A percentile compares a stretch with the other conserved stretches of the same genome.
These are phyloP conservation scores for Hyperopisus bebe DNA, from an alignment of 2,113 vertebrate genomes.

Conservation along the genomic window DNA sequence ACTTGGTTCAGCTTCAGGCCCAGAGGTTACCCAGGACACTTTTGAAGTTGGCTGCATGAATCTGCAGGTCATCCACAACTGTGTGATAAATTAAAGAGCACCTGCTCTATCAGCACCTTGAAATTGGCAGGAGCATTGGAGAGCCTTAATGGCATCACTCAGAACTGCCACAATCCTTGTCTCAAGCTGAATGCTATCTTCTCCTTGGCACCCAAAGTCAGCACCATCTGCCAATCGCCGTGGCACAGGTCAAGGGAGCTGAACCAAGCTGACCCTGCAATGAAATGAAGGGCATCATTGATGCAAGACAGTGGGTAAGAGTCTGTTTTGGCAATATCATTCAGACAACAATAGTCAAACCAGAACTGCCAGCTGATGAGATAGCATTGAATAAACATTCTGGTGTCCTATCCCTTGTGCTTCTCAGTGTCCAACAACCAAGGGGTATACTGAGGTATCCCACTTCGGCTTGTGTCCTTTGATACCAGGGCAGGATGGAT, in stretches of 20 bases:
- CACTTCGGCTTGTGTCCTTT: background rate
- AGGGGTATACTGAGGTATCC: background rate
- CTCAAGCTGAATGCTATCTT: background rate
- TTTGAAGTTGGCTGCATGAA: background rate
- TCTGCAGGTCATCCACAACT: background rate
- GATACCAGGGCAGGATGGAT: background rate
- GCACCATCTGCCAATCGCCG: background rate
- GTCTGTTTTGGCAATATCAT: background rate
- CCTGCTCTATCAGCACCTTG: background rate
- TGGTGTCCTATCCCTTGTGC: background rate
- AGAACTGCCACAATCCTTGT: background rate
- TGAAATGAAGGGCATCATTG: background rate
- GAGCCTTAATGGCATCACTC: background rate
- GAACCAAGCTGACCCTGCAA: background rate
- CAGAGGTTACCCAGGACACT: background rate
- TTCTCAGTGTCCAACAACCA: background rate
- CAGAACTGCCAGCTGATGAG: background rate
- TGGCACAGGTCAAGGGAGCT: background rate
- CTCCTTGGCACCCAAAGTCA: background rate
- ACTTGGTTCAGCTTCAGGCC: background rate
- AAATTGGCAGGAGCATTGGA: background rate
- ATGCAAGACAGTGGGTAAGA: background rate
- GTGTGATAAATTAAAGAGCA: background rate
- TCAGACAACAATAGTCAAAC: background rate
- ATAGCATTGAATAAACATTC: background rate